Conservation (phyloP, 2,797 vertebrate genomes). For the Protonibea diacanthus region DNA sequence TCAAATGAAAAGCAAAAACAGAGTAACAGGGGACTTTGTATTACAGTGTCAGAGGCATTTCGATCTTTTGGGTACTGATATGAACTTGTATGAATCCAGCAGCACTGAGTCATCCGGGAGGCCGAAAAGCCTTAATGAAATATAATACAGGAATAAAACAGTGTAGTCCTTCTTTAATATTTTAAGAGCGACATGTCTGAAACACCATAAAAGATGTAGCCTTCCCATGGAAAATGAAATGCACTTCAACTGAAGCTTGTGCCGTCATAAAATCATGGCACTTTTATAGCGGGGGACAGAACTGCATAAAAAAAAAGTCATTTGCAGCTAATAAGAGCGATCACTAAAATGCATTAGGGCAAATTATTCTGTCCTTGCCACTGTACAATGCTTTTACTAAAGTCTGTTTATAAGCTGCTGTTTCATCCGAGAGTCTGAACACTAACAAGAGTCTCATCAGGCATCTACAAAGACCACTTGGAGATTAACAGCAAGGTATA, state of each 20-base stretch:
- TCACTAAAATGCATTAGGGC: constrained; percentile 75
- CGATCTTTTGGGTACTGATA: constrained; percentile 53
- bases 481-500: constrained; percentile 69
- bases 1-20: constrained; percentile 29
- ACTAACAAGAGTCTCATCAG: constrained; percentile 59
- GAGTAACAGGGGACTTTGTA: constrained; percentile 8
- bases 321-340: constrained; percentile 75
- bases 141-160: constrained; percentile 70
- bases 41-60: constrained; percentile 23
- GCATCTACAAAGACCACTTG: constrained; percentile 48
- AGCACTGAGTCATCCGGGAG: constrained; percentile 58
- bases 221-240: constrained; percentile 74
- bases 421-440: constrained; percentile 48
- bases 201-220: constrained; percentile 71
- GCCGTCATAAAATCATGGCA: constrained; percentile 73
- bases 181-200: constrained; percentile 72
- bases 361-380: constrained; percentile 75
- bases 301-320: constrained; percentile 73
- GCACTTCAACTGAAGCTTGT: constrained; percentile 64
- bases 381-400: constrained; percentile 61
- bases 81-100: constrained; percentile 54
- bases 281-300: constrained; percentile 73
- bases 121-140: constrained; percentile 67
- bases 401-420: constrained; percentile 58
- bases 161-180: constrained; percentile 63